Conservation (phyloP, 1,140 invertebrate species). For the Microplitis demolitor region DNA sequence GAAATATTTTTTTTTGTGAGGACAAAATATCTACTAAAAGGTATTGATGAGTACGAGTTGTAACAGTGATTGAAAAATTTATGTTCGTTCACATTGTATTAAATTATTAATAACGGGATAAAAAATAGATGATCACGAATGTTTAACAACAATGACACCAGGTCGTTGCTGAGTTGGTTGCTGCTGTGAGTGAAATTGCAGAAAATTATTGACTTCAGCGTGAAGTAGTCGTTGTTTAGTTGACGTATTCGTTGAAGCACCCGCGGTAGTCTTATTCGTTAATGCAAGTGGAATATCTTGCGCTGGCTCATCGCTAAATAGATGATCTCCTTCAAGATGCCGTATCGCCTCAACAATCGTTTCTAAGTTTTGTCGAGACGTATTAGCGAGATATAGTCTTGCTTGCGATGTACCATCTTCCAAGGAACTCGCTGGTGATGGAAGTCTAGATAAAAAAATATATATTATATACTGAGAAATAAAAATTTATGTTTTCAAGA, state of each 20-base stretch:
- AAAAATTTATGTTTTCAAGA: no score
- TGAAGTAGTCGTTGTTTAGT: constrained; percentile 58
- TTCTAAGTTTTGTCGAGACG: constrained; percentile 91
- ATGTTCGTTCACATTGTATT: background rate
- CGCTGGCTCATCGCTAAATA: constrained; percentile 77
- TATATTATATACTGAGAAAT: background rate
- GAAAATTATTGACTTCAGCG: constrained; percentile 69
- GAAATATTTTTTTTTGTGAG: no score
- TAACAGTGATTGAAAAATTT: background rate
- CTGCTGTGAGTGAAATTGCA: constrained; percentile 66
- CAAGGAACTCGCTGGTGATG: constrained; percentile 63
- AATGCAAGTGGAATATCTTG: constrained; percentile 76
- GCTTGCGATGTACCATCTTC: constrained; percentile 64
- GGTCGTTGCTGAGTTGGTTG: constrained; percentile 74
- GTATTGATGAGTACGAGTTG: no score
- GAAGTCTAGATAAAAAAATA: constrained; percentile 55
- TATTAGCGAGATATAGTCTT: constrained; percentile 75
- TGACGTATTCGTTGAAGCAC: constrained; percentile 17
- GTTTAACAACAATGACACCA: constrained; percentile 85
- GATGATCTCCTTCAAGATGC: constrained; percentile 92
- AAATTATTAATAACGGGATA: constrained; percentile 40
- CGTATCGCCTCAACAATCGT: constrained; percentile 98
- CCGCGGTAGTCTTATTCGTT: constrained; percentile 65
- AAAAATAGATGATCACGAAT: constrained; percentile 66
- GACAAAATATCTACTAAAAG: no score